Base-by-base conservation (phyloP, 2,113 vertebrate species). In the Crotophaga sulcirostris region DNA sequence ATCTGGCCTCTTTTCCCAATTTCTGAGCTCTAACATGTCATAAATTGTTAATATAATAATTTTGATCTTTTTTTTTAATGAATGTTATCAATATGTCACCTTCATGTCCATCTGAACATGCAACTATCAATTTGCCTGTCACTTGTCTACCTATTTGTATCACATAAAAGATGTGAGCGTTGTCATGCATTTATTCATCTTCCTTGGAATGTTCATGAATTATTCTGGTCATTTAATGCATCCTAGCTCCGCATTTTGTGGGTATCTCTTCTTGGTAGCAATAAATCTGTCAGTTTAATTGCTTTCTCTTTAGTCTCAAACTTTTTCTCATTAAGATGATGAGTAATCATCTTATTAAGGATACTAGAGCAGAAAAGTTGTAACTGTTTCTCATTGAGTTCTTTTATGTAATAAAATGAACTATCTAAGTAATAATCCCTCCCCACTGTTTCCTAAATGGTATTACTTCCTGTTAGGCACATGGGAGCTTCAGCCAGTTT, bases 321-420 rank as follows among this genome's bases (percentile, higher is more conserved):
- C 90, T 94, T 93, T 93, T 96, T 93, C 76, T 94, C 84, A 96
- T 96, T 96, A 94, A 93, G 67, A 90, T 12, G 0, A 40, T 84
- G 89, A 94, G 82, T 87, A 96, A 97, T 97, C 87, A 88, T 89
- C 87, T 93, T 90, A 84, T 80, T 96, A 93, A 83, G 83, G 80
- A 95, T 92, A 81, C 87, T 81, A 56, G 85, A 67, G 68, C 0
- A 2, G 88, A 95, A 95, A 81, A 95, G 59, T 93, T 96, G 89
- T 96, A 96, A 83, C 84, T 84, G 69, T 34, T 94, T 95, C 69
- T 93, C 66, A 95, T 95, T 94, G 64, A 91, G 83, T 91, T 93
- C 68, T 89, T 73, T 86, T 89, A 70, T 94, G 92, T 93, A 96
- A 94, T 92, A 94, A 90, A 97, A 93, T 83, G 40, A 93, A 62